phyloP scores from a whole-genome alignment of 2,888 invertebrate genomes.

The Tuberolachnus salignus region DNA sequence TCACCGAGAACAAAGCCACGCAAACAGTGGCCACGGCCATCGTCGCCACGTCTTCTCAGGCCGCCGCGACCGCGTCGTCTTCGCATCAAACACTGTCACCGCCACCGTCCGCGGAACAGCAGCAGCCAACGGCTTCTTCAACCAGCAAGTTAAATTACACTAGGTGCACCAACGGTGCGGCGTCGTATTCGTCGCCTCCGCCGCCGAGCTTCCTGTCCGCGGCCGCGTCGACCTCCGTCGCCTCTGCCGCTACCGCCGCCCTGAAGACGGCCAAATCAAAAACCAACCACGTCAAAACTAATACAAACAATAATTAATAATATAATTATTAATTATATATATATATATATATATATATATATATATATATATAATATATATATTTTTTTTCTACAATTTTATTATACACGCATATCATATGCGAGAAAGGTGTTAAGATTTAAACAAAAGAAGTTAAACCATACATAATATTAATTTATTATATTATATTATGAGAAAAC shows the following conservation, averaged over 20 bases:
- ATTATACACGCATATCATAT: too few species aligned
- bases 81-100: neutral
- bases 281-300: slow-evolving; percentile 44
- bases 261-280: slow-evolving; percentile 40
- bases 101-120: neutral
- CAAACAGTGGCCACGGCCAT: slow-evolving; percentile 63
- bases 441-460: too few species aligned
- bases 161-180: slow-evolving; percentile 27
- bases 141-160: neutral
- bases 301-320: slow-evolving; percentile 11
- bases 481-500: too few species aligned
- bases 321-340: too few species aligned
- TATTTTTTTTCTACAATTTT: too few species aligned
- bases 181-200: slow-evolving; percentile 24
- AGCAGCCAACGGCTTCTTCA: neutral
- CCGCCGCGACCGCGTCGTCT: neutral
- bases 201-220: slow-evolving; percentile 35
- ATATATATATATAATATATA: too few species aligned
- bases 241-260: neutral
- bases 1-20: slow-evolving; percentile 69
- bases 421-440: too few species aligned
- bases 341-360: too few species aligned
- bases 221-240: neutral
- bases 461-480: too few species aligned
- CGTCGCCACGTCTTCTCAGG: neutral